Evolutionary conservation across 2,797 vertebrate genomes (phyloP), one percentile per base, ranked within the genome.

Genomic region (Microctenopoma lineatum): DNA sequence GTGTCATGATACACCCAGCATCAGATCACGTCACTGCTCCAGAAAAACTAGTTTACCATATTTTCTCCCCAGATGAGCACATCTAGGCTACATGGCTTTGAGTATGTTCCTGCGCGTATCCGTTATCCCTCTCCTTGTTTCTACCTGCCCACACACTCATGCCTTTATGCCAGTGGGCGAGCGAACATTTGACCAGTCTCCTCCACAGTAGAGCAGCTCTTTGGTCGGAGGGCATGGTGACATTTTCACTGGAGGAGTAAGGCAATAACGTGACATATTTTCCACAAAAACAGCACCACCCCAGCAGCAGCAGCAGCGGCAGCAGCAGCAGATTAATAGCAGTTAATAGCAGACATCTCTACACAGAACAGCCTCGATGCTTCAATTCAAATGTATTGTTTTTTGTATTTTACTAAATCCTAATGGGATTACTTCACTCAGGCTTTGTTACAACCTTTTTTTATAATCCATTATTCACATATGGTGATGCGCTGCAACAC

Each of bases 101-200:
- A 45, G 32, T 27, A 4, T 41, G 38, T 26, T 32, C 5, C 32
- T 34, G 32, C 52, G 15, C 44, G 27, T 62, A 11, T 54, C 2
- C 7, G 21, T 18, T 27, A 39, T 61, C 56, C 44, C 65, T 58
- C 54, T 54, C 52, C 36, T 34, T 21, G 25, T 69, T 58, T 70
- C 63, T 72, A 70, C 51, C 66, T 44, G 38, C 74, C 74, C 55
- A 72, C 78, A 64, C 66, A 61, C 52, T 67, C 46, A 5, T 14
- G 4, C 36, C 58, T 70, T 66, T 57, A 56, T 59, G 50, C 59
- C 75, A 57, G 32, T 15, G 62, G 44, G 58, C 27, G 66, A 80
- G 48, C 16, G 58, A 58, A 59, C 59, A 48, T 70, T 81, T 79
- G 70, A 63, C 50, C 41, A 1, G 15, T 16, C 65, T 70, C 41